A percentile compares a stretch with the other conserved stretches of the same genome.
These are phyloP conservation scores for Lamellibrachia columna DNA, from an alignment of 2,888 invertebrate genomes.

Conservation along the genomic window DNA sequence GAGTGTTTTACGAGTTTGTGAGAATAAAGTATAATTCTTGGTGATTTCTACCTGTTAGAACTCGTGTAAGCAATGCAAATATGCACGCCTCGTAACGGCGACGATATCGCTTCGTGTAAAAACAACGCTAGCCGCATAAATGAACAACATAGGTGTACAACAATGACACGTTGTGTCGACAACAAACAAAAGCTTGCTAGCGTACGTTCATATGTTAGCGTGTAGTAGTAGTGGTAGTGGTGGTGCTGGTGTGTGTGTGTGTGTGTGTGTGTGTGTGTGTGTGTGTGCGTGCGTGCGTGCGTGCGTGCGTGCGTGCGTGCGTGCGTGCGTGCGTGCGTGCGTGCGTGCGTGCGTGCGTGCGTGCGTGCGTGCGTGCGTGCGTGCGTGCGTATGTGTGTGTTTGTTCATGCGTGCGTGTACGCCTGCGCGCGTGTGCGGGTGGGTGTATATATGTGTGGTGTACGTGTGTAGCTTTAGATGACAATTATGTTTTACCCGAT, in stretches of 20 bases:
- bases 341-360: background rate
- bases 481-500: too few relatives aligned
- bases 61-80: background rate
- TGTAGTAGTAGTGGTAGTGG: background rate
- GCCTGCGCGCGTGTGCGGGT: too few relatives aligned
- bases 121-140: background rate
- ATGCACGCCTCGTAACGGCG: background rate
- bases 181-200: background rate
- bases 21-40: background rate
- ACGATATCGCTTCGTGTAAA: background rate
- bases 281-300: too few relatives aligned
- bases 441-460: too few relatives aligned
- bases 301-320: too few relatives aligned
- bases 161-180: background rate
- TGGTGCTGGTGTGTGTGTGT: background rate
- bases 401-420: too few relatives aligned
- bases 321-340: background rate
- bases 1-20: background rate
- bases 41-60: background rate
- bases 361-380: background rate
- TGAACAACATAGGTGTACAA: background rate
- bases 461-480: too few relatives aligned
- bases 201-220: background rate
- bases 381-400: background rate
- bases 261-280: background rate